Percentiles rank a stretch among this genome's conserved stretches.
Conservation (phyloP, 2,113 vertebrate species). For the Sander lucioperca region DNA sequence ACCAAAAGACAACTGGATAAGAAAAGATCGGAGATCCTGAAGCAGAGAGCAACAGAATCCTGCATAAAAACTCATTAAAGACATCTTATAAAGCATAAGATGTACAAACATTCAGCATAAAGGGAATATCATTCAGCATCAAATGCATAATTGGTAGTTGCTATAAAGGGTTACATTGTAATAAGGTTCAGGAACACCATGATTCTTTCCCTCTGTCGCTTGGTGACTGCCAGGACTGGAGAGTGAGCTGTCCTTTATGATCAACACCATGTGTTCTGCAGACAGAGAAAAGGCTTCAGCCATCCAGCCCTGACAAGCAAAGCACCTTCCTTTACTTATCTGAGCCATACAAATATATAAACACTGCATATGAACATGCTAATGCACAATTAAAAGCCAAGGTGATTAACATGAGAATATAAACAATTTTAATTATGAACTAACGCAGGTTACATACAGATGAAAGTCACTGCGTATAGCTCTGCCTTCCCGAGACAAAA, state of each 20-base stretch:
- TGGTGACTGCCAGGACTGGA: constrained; percentile 65
- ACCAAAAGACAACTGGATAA: not conserved
- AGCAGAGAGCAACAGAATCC: not conserved
- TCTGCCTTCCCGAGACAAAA: constrained; percentile 29
- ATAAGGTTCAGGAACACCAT: constrained; percentile 56
- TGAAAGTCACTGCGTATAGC: constrained; percentile 1
- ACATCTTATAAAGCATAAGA: not conserved
- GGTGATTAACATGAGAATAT: not conserved
- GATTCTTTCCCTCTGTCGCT: constrained; percentile 68
- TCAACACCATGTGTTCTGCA: constrained; percentile 75
- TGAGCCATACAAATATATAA: not conserved
- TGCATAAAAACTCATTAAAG: not conserved
- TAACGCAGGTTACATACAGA: constrained; percentile 7
- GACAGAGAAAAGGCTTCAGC: constrained; percentile 42
- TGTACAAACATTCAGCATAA: constrained; percentile 3
- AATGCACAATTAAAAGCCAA: not conserved
- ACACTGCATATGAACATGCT: constrained; percentile 1
- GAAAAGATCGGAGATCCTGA: not conserved
- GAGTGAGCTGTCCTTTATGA: constrained; percentile 67
- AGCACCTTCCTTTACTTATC: constrained; percentile 22
- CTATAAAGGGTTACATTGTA: constrained; percentile 56
- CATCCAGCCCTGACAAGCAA: constrained; percentile 29
- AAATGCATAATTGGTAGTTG: constrained; percentile 43
- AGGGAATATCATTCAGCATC: constrained; percentile 7
- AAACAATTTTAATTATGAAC: constrained; percentile 4